Percentiles rank a stretch among this genome's conserved stretches.
Evolutionary conservation across 2,888 invertebrate species (phyloP).

Genomic region (Cartodere bifasciata): DNA sequence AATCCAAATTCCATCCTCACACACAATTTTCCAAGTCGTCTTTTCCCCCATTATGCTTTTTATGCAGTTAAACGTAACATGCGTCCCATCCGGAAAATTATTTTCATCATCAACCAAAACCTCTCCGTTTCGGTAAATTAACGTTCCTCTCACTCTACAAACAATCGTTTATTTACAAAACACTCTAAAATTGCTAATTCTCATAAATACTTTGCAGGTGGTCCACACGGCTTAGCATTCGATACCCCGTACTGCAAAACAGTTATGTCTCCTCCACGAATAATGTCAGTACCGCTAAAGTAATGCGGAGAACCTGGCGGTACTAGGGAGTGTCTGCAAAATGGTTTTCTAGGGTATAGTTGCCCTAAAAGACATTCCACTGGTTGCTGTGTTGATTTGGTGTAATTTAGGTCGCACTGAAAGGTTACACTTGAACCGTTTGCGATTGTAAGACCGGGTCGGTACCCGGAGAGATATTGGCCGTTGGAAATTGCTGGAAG

Average conservation of each 20-base stretch:
- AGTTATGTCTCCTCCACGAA: slow-evolving; percentile 44
- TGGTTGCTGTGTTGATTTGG: slow-evolving; percentile 41
- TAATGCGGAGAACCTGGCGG: slow-evolving; percentile 29
- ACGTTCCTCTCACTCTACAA: slow-evolving; percentile 58
- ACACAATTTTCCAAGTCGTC: slow-evolving; percentile 73
- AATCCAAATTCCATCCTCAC: slow-evolving; percentile 76
- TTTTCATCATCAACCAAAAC: slow-evolving; percentile 52
- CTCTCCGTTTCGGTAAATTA: slow-evolving; percentile 61
- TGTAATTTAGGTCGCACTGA: slow-evolving; percentile 48
- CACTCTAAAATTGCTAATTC: too few relatives aligned
- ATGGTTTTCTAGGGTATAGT: slow-evolving; percentile 44
- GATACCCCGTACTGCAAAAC: slow-evolving; percentile 38
- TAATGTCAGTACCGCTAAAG: slow-evolving; percentile 34
- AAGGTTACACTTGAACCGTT: slow-evolving; percentile 68
- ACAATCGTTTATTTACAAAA: too few relatives aligned
- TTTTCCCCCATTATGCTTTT: slow-evolving; percentile 70
- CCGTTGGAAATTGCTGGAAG: slow-evolving; percentile 54
- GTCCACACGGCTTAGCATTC: slow-evolving; percentile 43
- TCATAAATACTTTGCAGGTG: slow-evolving; percentile 52
- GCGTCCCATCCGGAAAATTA: slow-evolving; percentile 67
- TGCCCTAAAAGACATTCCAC: slow-evolving; percentile 53
- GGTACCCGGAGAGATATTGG: slow-evolving; percentile 63
- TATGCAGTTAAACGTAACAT: slow-evolving; percentile 74
- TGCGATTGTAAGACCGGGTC: slow-evolving; percentile 66
- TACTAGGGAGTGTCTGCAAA: slow-evolving; percentile 31